A percentile compares a stretch with the other conserved stretches of the same genome.
Conservation (phyloP, 2,113 vertebrate genomes). For the Terrapene triunguis region DNA sequence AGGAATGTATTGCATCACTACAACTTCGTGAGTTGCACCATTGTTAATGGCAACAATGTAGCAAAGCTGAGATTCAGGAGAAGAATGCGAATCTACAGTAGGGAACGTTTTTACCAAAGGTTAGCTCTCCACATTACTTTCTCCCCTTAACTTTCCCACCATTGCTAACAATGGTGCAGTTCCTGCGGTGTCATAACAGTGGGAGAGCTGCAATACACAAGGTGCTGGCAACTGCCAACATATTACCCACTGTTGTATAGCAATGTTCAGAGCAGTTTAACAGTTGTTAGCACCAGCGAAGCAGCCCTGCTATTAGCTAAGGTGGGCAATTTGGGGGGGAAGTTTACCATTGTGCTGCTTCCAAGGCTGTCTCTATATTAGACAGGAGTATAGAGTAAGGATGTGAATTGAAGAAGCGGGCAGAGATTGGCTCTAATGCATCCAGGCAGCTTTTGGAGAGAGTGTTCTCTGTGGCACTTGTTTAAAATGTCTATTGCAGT, state of each 20-base stretch:
- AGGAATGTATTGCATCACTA: neutral
- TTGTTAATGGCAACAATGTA: neutral
- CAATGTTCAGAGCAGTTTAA: neutral
- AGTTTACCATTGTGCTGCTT: neutral
- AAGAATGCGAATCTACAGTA: too few relatives aligned
- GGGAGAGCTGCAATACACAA: too few relatives aligned
- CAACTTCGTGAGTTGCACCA: neutral
- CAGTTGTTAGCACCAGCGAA: neutral
- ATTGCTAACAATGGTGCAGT: neutral
- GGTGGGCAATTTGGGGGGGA: neutral
- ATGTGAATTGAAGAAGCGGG: neutral
- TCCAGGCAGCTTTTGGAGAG: neutral
- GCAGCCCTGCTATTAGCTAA: neutral
- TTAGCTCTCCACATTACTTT: neutral
- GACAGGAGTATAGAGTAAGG: neutral
- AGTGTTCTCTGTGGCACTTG: neutral
- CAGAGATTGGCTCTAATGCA: neutral
- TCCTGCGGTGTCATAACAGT: too few relatives aligned
- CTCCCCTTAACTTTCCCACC: neutral
- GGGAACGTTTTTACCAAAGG: too few relatives aligned
- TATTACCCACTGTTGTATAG: too few relatives aligned
- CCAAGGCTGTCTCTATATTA: neutral
- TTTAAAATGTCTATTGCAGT: neutral
- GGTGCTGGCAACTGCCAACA: too few relatives aligned
- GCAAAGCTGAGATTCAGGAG: neutral